phyloP scores from a whole-genome alignment of 2,888 invertebrate genomes.

The Laothoe populi region DNA sequence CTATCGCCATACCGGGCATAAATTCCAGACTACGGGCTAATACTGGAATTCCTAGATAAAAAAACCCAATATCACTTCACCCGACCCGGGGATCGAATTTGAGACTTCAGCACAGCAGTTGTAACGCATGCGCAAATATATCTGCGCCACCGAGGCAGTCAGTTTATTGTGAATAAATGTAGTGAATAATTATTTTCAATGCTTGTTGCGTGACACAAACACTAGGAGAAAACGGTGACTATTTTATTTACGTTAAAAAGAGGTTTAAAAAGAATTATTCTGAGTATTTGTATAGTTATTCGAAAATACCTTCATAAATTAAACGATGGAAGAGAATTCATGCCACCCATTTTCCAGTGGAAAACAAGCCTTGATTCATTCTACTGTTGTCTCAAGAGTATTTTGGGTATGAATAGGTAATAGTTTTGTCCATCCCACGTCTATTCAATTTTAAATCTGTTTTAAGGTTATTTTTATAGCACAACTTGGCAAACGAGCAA shows the following conservation, averaged over 20 bases:
- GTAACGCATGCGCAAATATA: no score
- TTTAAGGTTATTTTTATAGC: neutral
- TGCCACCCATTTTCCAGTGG: neutral
- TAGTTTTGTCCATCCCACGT: neutral
- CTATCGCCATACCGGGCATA: no score
- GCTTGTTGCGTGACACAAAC: neutral
- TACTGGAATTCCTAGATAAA: no score
- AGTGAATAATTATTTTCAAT: neutral
- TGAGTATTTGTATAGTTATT: neutral
- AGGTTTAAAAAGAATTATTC: no score
- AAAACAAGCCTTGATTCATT: slow-evolving; percentile 1
- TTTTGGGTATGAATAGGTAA: slow-evolving; percentile 4
- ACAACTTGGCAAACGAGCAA: no score
- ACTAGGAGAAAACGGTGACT: neutral
- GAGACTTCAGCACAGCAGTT: no score
- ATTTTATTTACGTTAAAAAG: neutral
- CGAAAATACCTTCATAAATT: neutral
- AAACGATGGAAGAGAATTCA: neutral
- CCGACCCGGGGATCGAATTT: no score
- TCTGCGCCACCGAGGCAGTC: no score
- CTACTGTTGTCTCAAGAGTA: slow-evolving; percentile 2
- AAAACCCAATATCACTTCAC: no score
- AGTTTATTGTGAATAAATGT: neutral
- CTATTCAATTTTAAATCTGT: neutral
- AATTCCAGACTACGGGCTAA: no score